Base-by-base conservation (phyloP, 2,888 invertebrate genomes). In the Catocala nupta region DNA sequence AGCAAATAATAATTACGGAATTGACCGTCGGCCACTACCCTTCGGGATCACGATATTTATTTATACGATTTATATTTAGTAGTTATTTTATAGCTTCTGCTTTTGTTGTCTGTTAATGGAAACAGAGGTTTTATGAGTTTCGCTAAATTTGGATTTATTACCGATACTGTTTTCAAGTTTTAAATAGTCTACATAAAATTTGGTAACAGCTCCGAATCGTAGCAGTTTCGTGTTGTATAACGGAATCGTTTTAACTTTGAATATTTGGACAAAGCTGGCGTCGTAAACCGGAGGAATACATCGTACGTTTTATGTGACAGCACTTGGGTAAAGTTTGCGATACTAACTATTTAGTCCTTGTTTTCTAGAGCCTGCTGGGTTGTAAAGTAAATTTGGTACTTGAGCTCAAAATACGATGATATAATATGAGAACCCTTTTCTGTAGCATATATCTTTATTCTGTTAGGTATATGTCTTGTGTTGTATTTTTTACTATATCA, bases 61-160 rank as follows among this genome's bases (percentile, higher is more conserved):
- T 39, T 39, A 8, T 39, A 8, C 10, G 5, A n/a, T n/a, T 44
- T n/a, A 44, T 25, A 8, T 36, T 48, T 36, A 42, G 12, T 43
- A 5, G 11, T 43, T 43, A 11, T 49, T 65, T 66, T 58, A 61
- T 55, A 51, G 34, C 16, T 42, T 25, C 25, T 36, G 59, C 54
- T 60, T 74, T 42, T 48, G 55, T 56, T 71, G 54, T 71, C 33
- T 44, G 42, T 7, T 57, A 47, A 68, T 75, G 11, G 43, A 68
- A 54, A 64, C 47, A 49, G 54, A 33, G 34, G 12, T 55, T 72
- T 75, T 63, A 65, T 33, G 61, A 47, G 44, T 59, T 55, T 10
- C 39, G 43, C 36, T 36, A 65, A 73, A 59, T 75, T 48, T 63
- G 25, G 64, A 65, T 73, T 73, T 73, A 65, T 65, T 33, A 50